A percentile compares a stretch with the other conserved stretches of the same genome.
Conservation (phyloP, 1,140 invertebrate genomes). For the Heliconius hermathena region DNA sequence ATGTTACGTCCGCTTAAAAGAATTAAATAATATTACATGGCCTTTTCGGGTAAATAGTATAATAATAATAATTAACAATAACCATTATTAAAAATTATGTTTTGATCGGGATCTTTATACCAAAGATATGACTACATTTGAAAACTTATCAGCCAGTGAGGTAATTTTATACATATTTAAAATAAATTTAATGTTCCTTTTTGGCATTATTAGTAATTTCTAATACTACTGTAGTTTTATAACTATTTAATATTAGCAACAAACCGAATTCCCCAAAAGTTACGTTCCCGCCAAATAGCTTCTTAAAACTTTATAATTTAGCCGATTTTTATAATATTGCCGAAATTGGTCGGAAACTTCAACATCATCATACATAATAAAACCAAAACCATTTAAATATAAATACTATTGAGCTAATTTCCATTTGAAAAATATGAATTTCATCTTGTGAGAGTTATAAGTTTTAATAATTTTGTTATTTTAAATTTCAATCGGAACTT, state of each 20-base stretch:
- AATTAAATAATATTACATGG: neutral
- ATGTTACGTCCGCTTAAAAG: neutral
- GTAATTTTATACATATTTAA: constrained; percentile 33
- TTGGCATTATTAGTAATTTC: no score
- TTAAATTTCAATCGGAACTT: no score
- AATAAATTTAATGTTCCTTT: no score
- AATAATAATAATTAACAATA: no score
- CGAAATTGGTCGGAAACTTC: no score
- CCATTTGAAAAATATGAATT: no score
- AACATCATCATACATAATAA: neutral
- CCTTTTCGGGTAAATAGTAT: neutral
- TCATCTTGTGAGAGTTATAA: no score
- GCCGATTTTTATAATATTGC: no score
- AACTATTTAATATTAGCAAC: neutral
- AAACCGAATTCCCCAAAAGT: neutral
- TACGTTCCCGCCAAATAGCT: neutral
- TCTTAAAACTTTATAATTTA: neutral
- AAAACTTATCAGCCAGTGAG: constrained; percentile 51
- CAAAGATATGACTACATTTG: constrained; percentile 48
- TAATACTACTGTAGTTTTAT: neutral
- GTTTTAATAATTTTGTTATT: no score
- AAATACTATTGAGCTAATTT: neutral
- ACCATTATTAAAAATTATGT: neutral
- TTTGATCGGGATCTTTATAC: constrained; percentile 5
- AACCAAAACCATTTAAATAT: neutral